These are phyloP conservation scores for Loris lydekkerianus DNA, from an alignment of 2,797 vertebrate genomes.

Conservation along the genomic window DNA sequence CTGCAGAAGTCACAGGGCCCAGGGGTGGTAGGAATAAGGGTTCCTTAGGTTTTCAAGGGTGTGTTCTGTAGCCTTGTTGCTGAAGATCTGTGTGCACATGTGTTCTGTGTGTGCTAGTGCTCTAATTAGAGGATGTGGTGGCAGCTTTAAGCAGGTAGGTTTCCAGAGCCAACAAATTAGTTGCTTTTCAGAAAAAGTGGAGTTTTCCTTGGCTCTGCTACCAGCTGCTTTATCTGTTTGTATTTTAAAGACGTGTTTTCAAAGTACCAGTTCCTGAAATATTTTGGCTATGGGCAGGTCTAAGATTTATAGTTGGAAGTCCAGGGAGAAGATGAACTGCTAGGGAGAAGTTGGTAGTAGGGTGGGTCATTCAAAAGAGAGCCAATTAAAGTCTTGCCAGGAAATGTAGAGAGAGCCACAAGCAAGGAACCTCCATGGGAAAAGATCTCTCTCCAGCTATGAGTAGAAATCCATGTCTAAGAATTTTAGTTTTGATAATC, in stretches of 20 bases:
- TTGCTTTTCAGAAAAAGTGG: slow-evolving; percentile 70
- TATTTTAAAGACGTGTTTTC: slow-evolving; percentile 79
- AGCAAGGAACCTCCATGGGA: slow-evolving; percentile 68
- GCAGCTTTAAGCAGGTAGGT: slow-evolving; percentile 49
- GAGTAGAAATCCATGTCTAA: slow-evolving; percentile 62
- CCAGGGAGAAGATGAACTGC: slow-evolving; percentile 59
- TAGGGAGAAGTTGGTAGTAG: slow-evolving; percentile 37
- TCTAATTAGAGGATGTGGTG: slow-evolving; percentile 63
- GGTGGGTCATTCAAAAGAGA: neutral
- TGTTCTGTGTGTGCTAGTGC: neutral
- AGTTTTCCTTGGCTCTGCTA: slow-evolving; percentile 75
- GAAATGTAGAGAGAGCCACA: slow-evolving; percentile 13
- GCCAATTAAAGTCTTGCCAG: slow-evolving; percentile 25
- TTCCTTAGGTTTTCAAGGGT: neutral
- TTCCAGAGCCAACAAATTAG: slow-evolving; percentile 66
- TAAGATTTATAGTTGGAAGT: slow-evolving; percentile 65
- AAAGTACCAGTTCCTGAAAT: slow-evolving; percentile 78
- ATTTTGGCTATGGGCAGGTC: slow-evolving; percentile 72
- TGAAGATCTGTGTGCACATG: rapidly evolving
- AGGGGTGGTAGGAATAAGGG: neutral
- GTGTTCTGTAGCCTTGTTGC: neutral
- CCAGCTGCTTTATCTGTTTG: slow-evolving; percentile 80
- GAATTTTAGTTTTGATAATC: slow-evolving; percentile 64
- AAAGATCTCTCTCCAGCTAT: slow-evolving; percentile 35
- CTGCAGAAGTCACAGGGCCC: neutral